These are phyloP conservation scores for Sipha flava DNA, from an alignment of 1,140 invertebrate genomes.

Conservation along the genomic window DNA sequence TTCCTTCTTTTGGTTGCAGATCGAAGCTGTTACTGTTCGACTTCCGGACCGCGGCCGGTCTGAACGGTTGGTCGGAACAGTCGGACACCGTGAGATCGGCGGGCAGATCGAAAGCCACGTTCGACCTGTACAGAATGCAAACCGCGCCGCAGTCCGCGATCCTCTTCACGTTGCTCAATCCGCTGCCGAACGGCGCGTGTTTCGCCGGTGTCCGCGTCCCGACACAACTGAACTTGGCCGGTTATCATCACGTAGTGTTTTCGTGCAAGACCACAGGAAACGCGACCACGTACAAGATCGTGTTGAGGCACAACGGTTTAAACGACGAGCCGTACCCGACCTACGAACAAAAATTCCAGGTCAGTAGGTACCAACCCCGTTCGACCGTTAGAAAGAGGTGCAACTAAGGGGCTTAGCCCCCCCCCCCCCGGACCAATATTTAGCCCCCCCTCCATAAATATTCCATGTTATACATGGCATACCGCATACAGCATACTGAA, in stretches of 20 bases:
- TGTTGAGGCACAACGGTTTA: conserved; percentile 52
- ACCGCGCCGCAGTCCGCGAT: conserved; percentile 53
- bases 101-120: conserved; percentile 57
- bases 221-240: conserved; percentile 47
- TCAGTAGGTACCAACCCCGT: no score
- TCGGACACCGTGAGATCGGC: conserved; percentile 56
- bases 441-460: no score
- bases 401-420: no score
- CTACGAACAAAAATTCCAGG: conserved; percentile 59
- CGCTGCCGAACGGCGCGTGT: conserved; percentile 60
- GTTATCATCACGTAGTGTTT: conserved; percentile 48
- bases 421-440: no score
- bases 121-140: conserved; percentile 51
- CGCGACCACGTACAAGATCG: conserved; percentile 50
- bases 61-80: conserved; percentile 52
- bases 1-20: not conserved
- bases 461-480: no score
- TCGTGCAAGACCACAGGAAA: conserved; percentile 52
- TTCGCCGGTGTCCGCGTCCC: conserved; percentile 54
- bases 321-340: conserved; percentile 49
- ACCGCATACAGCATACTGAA: no score
- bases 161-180: conserved; percentile 59
- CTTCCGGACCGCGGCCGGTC: conserved; percentile 42
- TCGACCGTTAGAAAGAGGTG: no score
- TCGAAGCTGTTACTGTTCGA: conserved; percentile 44